These are phyloP conservation scores for Acropora yongei DNA, from an alignment of 64 coral and sea anemone species.

Conservation along the genomic window DNA sequence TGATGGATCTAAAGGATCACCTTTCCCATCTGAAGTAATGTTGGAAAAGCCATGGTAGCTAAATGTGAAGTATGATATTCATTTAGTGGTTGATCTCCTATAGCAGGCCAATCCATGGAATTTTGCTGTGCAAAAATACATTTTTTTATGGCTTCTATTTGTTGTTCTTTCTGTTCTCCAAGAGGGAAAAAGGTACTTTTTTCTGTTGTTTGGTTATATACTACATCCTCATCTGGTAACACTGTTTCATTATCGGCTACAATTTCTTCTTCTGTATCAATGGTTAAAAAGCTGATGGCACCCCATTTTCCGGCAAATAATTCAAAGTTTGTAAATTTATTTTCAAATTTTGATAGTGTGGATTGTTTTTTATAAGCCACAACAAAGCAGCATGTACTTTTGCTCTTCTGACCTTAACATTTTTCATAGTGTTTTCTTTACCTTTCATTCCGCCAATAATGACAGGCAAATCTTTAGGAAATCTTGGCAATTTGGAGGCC, in stretches of 20 bases:
- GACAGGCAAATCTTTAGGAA: conserved; percentile 17
- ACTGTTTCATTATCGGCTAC: conserved; percentile 14
- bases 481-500: conserved; percentile 8
- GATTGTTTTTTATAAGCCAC: conserved; percentile 23
- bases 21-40: conserved; percentile 46
- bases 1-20: conserved; percentile 36
- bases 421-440: conserved; percentile 43
- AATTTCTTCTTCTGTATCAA: conserved; percentile 25
- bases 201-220: conserved; percentile 41
- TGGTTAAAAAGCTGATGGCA: conserved; percentile 32
- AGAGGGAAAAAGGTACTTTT: conserved; percentile 55
- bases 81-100: conserved; percentile 16
- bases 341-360: conserved; percentile 31
- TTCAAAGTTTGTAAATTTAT: conserved; percentile 6
- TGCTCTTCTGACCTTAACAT: conserved; percentile 41
- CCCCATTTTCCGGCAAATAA: not conserved
- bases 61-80: conserved; percentile 35
- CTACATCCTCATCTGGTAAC: conserved; percentile 24
- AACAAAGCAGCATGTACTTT: conserved; percentile 20
- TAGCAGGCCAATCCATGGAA: conserved; percentile 13
- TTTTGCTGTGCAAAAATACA: not conserved
- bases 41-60: conserved; percentile 57
- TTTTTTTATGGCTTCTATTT: conserved; percentile 42
- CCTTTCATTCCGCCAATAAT: conserved; percentile 38
- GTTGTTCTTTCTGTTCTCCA: conserved; percentile 57